Percentiles rank a stretch among this genome's conserved stretches.
phyloP scores from a whole-genome alignment of 2,888 invertebrate genomes.

The Eremobia ochroleuca region DNA sequence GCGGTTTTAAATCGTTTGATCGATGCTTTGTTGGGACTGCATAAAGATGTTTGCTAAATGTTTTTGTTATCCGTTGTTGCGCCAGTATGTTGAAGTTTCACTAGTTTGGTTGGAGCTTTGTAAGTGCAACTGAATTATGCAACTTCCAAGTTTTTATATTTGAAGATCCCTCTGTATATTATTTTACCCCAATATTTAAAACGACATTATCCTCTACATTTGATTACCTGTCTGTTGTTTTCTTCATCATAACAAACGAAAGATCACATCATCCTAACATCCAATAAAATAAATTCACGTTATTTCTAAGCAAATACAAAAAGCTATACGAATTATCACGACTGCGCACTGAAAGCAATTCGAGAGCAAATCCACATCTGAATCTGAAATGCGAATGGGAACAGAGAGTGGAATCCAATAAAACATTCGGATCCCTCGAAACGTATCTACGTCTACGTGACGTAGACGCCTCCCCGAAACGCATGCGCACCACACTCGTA shows the following conservation, averaged over 20 bases:
- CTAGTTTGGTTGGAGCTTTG: neutral
- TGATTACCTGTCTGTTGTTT: neutral
- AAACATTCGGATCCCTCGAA: constrained; percentile 87
- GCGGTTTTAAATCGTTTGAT: constrained; percentile 52
- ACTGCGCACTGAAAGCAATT: constrained; percentile 82
- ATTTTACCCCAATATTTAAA: neutral
- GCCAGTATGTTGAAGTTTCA: constrained; percentile 1
- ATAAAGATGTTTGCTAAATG: constrained; percentile 17
- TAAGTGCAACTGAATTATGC: neutral
- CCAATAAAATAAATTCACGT: constrained; percentile 17
- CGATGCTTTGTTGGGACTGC: constrained; percentile 28
- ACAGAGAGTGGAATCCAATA: constrained; percentile 88
- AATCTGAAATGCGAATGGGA: constrained; percentile 88
- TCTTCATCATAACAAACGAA: neutral
- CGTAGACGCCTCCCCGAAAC: constrained; percentile 85
- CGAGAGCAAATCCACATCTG: constrained; percentile 85
- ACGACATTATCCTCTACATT: neutral
- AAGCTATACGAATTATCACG: constrained; percentile 70
- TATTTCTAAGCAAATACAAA: constrained; percentile 36
- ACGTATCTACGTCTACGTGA: constrained; percentile 90
- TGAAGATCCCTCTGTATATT: neutral
- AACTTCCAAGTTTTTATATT: neutral
- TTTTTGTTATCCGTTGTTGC: constrained; percentile 10
- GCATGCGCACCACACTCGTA: constrained; percentile 86
- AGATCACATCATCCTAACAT: neutral